A percentile compares a stretch with the other conserved stretches of the same genome.
phyloP scores from a whole-genome alignment of 2,888 invertebrate species.

The Orgyia antiqua region DNA sequence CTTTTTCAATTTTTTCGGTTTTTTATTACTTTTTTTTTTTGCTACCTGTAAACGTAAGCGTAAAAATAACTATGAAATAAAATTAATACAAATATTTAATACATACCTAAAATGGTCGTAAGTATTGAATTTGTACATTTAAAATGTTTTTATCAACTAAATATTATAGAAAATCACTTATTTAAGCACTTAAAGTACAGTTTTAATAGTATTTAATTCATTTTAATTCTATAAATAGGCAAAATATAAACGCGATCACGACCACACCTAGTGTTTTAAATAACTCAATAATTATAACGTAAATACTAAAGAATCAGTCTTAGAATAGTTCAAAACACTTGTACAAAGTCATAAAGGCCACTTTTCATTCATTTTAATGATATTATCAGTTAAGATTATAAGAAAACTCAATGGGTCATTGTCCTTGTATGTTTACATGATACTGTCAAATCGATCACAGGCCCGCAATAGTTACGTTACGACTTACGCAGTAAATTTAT shows the following conservation, averaged over 20 bases:
- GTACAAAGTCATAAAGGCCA: slow-evolving; percentile 23
- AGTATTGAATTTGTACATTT: too few relatives aligned
- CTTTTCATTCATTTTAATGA: slow-evolving; percentile 43
- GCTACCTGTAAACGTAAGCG: too few relatives aligned
- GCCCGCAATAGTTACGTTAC: slow-evolving; percentile 7
- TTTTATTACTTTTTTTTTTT: too few relatives aligned
- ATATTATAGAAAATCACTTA: too few relatives aligned
- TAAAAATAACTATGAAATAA: too few relatives aligned
- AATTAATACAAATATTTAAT: too few relatives aligned
- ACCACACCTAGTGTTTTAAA: slow-evolving; percentile 26
- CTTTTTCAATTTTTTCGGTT: too few relatives aligned
- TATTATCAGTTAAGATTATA: slow-evolving; percentile 38
- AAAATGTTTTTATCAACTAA: too few relatives aligned
- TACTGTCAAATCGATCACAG: slow-evolving; percentile 29
- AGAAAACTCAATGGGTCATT: slow-evolving; percentile 57
- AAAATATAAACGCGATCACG: slow-evolving; percentile 30
- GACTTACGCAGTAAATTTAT: slow-evolving; percentile 9
- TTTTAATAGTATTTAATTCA: slow-evolving; percentile 14
- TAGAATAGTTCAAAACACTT: slow-evolving; percentile 5
- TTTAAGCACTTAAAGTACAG: slow-evolving; percentile 11
- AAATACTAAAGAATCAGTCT: slow-evolving; percentile 1
- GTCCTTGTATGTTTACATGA: slow-evolving; percentile 59
- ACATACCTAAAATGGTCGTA: too few relatives aligned
- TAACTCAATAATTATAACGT: slow-evolving; percentile 13
- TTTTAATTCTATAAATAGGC: slow-evolving; percentile 20